Evolutionary conservation across 2,888 invertebrate genomes (phyloP), one percentile per base, ranked within the genome.

Genomic region (Idaea straminata): DNA sequence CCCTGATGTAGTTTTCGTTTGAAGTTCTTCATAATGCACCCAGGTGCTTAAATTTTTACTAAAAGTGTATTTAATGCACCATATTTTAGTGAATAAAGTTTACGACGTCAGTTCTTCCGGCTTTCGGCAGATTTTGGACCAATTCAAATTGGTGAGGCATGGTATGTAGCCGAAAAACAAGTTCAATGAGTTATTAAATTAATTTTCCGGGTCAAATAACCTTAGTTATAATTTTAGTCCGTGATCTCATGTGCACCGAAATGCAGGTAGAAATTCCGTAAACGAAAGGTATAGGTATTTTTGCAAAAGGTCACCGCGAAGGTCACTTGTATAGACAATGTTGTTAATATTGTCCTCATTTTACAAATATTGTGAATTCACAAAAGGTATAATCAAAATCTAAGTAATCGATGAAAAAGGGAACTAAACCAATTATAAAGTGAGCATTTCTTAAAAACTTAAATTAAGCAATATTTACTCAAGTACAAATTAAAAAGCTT

Each of bases 231-330:
- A 63, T 71, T 65, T 62, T 68, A 65, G 68, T 70, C 77, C 65
- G 78, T 47, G 47, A 47, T 47, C 47, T 47, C 47, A 47, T 47
- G 47, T 47, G 13, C 10, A 47, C 47, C 47, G 47, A 78, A 76
- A 72, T 75, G 76, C 82, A 80, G 77, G 83, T 85, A 84, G 83
- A 85, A 86, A 86, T 87, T 83, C 81, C 78, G 77, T 70, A 73
- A 80, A 85, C 79, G 87, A 86, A 89, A 87, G 85, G 86, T 4
- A 36, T 36, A 36, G 36, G 36, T 10, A 83, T 84, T 84, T 82
- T 80, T 58, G 65, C 73, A 85, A 86, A 25, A 89, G 90, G 90
- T 89, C 87, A 83, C 65, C 67, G 70, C 76, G 88, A 89, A 89
- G 89, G 88, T 85, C 84, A 86, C 83, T 81, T 78, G 83, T 5